These are phyloP conservation scores for Hexactinellida sp. DNA, from an alignment of 37 sponge, comb jelly and placozoan genomes.

Conservation along the genomic window DNA sequence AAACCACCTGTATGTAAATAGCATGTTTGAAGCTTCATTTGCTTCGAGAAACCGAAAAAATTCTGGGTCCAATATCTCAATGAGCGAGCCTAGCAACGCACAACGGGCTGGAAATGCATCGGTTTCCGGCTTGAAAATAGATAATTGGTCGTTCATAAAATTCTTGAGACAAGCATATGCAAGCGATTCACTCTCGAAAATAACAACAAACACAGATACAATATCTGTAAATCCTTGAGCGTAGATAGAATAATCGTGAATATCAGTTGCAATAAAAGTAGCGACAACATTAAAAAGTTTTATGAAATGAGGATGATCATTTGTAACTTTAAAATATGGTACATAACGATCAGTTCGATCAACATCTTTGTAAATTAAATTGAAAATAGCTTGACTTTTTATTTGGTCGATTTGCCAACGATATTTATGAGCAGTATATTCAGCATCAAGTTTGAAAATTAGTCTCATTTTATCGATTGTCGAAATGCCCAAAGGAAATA, in stretches of 20 bases:
- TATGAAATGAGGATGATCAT: slow-evolving; percentile 4
- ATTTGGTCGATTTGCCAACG: neutral
- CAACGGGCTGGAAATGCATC: neutral
- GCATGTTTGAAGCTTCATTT: slow-evolving; percentile 60
- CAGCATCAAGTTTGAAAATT: neutral
- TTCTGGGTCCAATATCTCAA: neutral
- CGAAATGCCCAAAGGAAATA: neutral
- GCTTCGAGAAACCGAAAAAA: slow-evolving; percentile 33
- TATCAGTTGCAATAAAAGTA: neutral
- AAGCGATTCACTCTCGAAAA: slow-evolving; percentile 4
- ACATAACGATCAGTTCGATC: neutral
- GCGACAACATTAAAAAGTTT: neutral
- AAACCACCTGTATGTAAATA: slow-evolving; percentile 87
- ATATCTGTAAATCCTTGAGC: neutral
- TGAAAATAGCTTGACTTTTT: neutral
- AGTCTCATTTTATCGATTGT: neutral
- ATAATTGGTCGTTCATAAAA: neutral
- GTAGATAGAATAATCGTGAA: neutral
- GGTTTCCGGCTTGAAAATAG: neutral
- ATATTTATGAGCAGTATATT: neutral
- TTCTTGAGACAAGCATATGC: neutral
- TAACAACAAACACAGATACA: neutral
- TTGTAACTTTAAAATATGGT: neutral
- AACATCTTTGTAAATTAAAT: slow-evolving; percentile 5
- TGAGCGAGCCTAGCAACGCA: neutral